Conservation (phyloP, 2,888 invertebrate species). For the Herminia tarsipennalis region DNA sequence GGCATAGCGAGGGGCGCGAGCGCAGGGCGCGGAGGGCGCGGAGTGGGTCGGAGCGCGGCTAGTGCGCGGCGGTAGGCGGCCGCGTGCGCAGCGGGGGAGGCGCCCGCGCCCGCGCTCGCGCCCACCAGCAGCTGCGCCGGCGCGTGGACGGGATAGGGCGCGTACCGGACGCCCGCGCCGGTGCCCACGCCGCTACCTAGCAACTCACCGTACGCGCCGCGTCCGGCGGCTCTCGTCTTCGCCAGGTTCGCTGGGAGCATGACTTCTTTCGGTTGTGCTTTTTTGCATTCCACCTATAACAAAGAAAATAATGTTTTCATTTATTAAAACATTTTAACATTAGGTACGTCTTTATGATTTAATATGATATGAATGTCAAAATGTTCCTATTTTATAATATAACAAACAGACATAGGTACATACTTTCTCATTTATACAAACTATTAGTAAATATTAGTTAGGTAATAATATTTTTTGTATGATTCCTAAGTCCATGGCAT, state of each 20-base stretch:
- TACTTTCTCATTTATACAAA: too few relatives aligned
- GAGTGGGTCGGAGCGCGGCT: constrained; percentile 74
- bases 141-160: constrained; percentile 86
- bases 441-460: too few relatives aligned
- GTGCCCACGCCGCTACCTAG: constrained; percentile 90
- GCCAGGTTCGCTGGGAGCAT: constrained; percentile 99
- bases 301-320: constrained; percentile 40
- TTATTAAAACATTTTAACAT: too few relatives aligned
- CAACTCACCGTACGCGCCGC: constrained; percentile 99
- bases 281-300: constrained; percentile 99
- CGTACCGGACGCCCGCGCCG: constrained; percentile 87
- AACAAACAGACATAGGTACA: too few relatives aligned
- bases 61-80: constrained; percentile 76
- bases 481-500: too few relatives aligned
- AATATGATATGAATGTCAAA: too few relatives aligned
- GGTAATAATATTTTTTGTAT: too few relatives aligned
- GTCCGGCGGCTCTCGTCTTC: constrained; percentile 97
- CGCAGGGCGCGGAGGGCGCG: constrained; percentile 70
- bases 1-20: constrained; percentile 73
- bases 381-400: too few relatives aligned
- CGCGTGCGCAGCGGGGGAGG: constrained; percentile 65
- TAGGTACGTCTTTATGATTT: too few relatives aligned
- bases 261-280: constrained; percentile 99
- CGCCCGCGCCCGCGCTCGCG: constrained; percentile 66
- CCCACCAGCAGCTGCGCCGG: constrained; percentile 78